These are phyloP conservation scores for Thunnus maccoyii DNA, from an alignment of 2,113 vertebrate genomes.

Conservation along the genomic window DNA sequence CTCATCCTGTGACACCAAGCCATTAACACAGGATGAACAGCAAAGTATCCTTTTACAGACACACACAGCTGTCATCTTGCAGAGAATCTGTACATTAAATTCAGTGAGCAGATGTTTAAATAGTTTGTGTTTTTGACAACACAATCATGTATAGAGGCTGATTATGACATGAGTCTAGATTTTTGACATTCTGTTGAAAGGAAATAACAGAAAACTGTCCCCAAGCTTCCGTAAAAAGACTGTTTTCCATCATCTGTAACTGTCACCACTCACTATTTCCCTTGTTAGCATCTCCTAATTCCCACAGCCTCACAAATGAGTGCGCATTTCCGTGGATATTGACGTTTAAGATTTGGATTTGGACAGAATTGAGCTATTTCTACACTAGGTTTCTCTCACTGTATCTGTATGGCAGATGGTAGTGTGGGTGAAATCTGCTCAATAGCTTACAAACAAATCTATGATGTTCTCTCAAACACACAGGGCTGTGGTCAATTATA, in stretches of 20 bases:
- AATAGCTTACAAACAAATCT: slow-evolving; percentile 69
- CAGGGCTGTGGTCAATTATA: slow-evolving; percentile 60
- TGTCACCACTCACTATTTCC: background rate
- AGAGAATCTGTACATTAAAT: slow-evolving; percentile 1
- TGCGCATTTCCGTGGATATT: slow-evolving; percentile 9
- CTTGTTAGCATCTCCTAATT: slow-evolving; percentile 9
- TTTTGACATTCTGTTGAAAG: background rate
- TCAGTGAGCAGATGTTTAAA: slow-evolving; percentile 32
- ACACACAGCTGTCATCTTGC: slow-evolving; percentile 21
- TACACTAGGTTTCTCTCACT: background rate
- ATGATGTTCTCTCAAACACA: slow-evolving; percentile 47
- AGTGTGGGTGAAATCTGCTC: slow-evolving; percentile 33
- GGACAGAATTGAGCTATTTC: background rate
- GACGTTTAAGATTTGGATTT: slow-evolving; percentile 29
- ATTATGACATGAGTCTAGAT: background rate
- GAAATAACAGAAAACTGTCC: background rate
- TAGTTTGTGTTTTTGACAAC: slow-evolving; percentile 22
- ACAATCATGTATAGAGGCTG: background rate
- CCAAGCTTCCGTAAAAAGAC: background rate
- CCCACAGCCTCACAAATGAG: background rate
- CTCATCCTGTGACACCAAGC: slow-evolving; percentile 86
- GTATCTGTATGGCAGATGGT: slow-evolving; percentile 71
- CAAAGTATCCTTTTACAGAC: slow-evolving; percentile 91
- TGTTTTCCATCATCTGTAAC: background rate
- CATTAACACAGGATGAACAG: slow-evolving; percentile 92